phyloP scores from a whole-genome alignment of 2,113 vertebrate genomes.

The Bos taurus region DNA sequence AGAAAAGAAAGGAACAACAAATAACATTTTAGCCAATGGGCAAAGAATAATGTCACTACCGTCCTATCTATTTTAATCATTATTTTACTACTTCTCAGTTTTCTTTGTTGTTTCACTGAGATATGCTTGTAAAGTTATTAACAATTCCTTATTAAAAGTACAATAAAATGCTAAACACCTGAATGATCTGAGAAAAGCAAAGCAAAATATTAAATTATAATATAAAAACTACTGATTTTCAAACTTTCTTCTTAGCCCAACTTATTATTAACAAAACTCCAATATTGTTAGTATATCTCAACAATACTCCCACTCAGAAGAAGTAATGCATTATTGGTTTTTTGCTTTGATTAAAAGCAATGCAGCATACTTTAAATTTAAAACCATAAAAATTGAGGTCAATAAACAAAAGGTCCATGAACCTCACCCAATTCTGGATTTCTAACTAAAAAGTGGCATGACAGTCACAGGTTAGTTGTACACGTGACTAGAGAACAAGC shows the following conservation, averaged over 20 bases:
- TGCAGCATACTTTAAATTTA: not conserved
- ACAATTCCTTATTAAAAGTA: constrained; percentile 33
- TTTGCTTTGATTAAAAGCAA: constrained; percentile 9
- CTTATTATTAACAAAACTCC: not conserved
- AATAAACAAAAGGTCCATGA: not conserved
- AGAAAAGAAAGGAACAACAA: not conserved
- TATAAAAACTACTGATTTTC: constrained; percentile 19
- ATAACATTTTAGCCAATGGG: constrained; percentile 33
- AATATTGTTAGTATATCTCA: not conserved
- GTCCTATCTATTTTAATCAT: constrained; percentile 39
- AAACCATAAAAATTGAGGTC: not conserved
- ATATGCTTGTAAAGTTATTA: constrained; percentile 1
- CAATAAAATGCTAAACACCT: not conserved
- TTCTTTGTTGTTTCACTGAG: constrained; percentile 60
- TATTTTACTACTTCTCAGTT: constrained; percentile 24
- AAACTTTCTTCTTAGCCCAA: not conserved
- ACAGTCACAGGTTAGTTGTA: not conserved
- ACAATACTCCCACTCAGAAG: not conserved
- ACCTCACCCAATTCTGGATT: not conserved
- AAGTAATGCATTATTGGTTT: not conserved
- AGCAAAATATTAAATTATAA: constrained; percentile 15
- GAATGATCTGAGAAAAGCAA: constrained; percentile 18
- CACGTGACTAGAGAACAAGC: not conserved
- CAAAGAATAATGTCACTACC: constrained; percentile 37
- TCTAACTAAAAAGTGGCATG: not conserved